Base-by-base conservation (phyloP, 1,140 invertebrate genomes). In the Drosophila subobscura region DNA sequence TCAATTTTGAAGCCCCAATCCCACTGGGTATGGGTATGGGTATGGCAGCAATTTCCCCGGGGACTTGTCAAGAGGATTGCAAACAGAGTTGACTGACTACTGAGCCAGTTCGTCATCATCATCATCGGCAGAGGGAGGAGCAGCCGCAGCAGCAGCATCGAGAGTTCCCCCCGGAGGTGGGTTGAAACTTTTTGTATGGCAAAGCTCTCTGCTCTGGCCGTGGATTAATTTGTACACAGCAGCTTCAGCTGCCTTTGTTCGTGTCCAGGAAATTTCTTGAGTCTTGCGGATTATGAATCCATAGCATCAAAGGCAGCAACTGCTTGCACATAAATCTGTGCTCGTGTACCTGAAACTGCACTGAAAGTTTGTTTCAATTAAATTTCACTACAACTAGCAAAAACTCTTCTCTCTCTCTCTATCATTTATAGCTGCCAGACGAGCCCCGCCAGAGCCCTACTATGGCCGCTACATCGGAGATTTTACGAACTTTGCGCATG, bases 401-500 rank as follows among this genome's bases (percentile, higher is more conserved):
- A 37, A 37, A 10, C 8, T 44, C 14, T 6, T 20, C 56, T 47
- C 20, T 33, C 44, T 22, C 14, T 41, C 29, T 40, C 16, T 23
- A 40, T 40, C n/a, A 5, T 41, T 66, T 58, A 2, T 70, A 91
- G 89, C 68, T 55, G 72, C 77, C 20, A 79, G 88, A 37, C 79
- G 86, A 6, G 90, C 92, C 58, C 93, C 93, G 44, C 92, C 92
- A 4, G 94, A 95, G 80, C 94, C 94, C 7, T 95, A 97, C 89
- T 97, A 96, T 80, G 97, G 97, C 7, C 94, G 94, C 41, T 91
- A 93, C 12, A 96, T 97, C 25, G 96, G 96, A 66, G 91, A 85
- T 44, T 95, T 94, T 22, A 93, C 93, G 20, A 93, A 94, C 49
- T 95, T 95, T 86, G 95, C 94, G 1, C 96, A 97, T 72, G 94